Base-by-base conservation (phyloP, 2,113 vertebrate genomes). In the Pardalotus punctatus region DNA sequence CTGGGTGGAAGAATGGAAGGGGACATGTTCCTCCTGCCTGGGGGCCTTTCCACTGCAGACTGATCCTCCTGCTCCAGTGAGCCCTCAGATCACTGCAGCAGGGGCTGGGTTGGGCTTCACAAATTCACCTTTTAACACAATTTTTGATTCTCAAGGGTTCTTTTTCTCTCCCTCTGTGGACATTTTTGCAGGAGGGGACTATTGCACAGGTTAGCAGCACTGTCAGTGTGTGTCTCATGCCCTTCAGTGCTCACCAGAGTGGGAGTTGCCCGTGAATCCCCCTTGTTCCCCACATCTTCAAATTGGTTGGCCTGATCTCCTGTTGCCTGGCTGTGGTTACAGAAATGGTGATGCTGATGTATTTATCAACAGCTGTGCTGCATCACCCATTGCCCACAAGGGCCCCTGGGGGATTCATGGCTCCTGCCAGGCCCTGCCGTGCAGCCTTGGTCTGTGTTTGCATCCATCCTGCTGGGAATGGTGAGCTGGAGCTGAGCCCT, bases 331-430 rank as follows among this genome's bases (percentile, higher is more conserved):
- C 9, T 3, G 24, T 45, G 33, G 1, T 56, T 45, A 6, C 2
- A 56, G 53, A 21, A 74, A 25, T 15, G 12, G 0, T 17, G 72
- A 38, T 35, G 47, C 11, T 14, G 27, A 13, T 48, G 40, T 36
- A 35, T 45, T 74, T 28, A 13, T 20, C 29, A 18, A 10, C 12
- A n/a, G 62, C 27, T 28, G 1, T 36, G 42, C 67, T 66, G 33
- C 2, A 5, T 33, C 40, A 31, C 10, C 17, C n/a, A 5, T 13
- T 27, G 50, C 29, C 10, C 3, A 13, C 7, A 3, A 0, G 1
- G 18, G 7, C 22, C 45, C 54, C 8, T 3, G 35, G 25, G n/a
- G 50, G 13, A 3, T 0, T 0, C 2, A 0, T 5, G 24, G 57
- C 12, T 36, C 33, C 45, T 3, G 4, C 47, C 65, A 60, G 45